Evolutionary conservation across 1,140 invertebrate species (phyloP).

Genomic region (Vanessa tameamea): DNA sequence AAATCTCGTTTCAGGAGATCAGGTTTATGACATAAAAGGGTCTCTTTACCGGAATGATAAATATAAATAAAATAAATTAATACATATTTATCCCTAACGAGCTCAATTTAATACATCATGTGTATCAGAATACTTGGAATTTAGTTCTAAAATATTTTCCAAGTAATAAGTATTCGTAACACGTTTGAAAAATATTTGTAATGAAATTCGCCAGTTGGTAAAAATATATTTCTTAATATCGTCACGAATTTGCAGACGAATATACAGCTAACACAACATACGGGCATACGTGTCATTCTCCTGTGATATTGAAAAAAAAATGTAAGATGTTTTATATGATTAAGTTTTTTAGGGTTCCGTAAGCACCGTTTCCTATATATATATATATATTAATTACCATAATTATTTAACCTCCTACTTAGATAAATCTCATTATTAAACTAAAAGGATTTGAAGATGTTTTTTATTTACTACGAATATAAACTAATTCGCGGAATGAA

Average conservation of each 20-base stretch:
- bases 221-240: conserved; percentile 25
- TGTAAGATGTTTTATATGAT: not conserved
- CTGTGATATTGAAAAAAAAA: not conserved
- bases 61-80: conserved; percentile 43
- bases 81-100: conserved; percentile 22
- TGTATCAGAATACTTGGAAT: not conserved
- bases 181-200: conserved; percentile 32
- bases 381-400: too few relatives aligned
- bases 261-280: not conserved
- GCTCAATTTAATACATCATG: conserved; percentile 6
- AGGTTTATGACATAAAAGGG: conserved; percentile 58
- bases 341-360: too few relatives aligned
- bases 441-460: too few relatives aligned
- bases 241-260: conserved; percentile 11
- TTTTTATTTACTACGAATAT: too few relatives aligned
- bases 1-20: conserved; percentile 58
- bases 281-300: not conserved
- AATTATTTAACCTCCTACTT: too few relatives aligned
- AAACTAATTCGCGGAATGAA: too few relatives aligned
- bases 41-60: conserved; percentile 50
- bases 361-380: too few relatives aligned
- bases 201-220: conserved; percentile 22
- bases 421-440: too few relatives aligned
- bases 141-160: conserved; percentile 3
- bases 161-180: conserved; percentile 15